Percentiles rank a stretch among this genome's conserved stretches.
Evolutionary conservation across 2,888 invertebrate species (phyloP).

Genomic region (Spodoptera picta): DNA sequence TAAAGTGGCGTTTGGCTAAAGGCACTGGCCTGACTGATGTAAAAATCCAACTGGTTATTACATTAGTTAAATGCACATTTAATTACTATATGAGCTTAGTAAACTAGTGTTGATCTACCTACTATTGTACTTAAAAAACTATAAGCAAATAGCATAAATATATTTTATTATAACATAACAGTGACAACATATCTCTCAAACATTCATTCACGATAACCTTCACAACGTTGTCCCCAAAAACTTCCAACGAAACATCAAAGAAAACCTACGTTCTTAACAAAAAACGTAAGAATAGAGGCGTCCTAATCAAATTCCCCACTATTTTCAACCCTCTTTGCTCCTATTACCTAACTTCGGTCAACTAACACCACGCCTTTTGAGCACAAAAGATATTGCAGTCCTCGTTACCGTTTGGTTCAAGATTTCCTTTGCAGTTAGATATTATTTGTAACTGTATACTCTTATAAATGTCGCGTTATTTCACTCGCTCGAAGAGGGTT

Average conservation of each 20-base stretch:
- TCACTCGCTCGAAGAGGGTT: conserved; percentile 12
- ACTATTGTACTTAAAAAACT: too few species aligned
- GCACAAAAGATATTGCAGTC: conserved; percentile 11
- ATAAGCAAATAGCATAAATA: too few species aligned
- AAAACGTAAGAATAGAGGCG: conserved; percentile 5
- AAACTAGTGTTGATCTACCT: too few species aligned
- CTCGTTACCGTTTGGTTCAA: conserved; percentile 27
- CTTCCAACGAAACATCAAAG: conserved; percentile 1
- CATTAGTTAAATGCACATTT: too few species aligned
- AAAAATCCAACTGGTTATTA: too few species aligned
- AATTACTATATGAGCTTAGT: too few species aligned
- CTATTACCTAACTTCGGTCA: conserved; percentile 16
- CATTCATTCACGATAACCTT: too few species aligned
- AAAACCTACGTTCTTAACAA: conserved; percentile 1
- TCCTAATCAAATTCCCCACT: conserved; percentile 24
- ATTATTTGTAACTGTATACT: conserved; percentile 38
- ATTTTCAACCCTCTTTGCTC: conserved; percentile 3
- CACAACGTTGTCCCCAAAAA: too few species aligned
- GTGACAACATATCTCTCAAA: too few species aligned
- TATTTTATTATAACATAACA: too few species aligned
- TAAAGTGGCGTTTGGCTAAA: too few species aligned
- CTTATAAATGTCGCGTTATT: conserved; percentile 4
- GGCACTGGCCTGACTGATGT: too few species aligned
- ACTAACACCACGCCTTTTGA: conserved; percentile 25
- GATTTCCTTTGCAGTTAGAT: conserved; percentile 1